A percentile compares a stretch with the other conserved stretches of the same genome.
These are phyloP conservation scores for Nilaparvata lugens DNA, from an alignment of 1,140 invertebrate species.

Conservation along the genomic window DNA sequence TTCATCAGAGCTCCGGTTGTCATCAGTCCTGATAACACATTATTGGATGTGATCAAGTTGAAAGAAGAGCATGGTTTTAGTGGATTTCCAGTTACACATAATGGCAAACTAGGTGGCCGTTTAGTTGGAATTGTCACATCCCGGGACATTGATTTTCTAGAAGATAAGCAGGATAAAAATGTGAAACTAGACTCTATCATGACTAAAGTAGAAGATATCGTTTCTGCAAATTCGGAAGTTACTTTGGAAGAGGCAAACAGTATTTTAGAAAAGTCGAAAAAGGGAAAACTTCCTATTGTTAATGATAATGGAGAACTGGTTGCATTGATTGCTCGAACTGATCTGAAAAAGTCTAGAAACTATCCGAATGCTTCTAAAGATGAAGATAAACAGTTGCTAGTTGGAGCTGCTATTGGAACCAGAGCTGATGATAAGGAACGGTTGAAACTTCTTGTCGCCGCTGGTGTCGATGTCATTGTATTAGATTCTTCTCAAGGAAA, in stretches of 20 bases:
- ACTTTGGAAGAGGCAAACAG: constrained; percentile 88
- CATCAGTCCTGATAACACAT: constrained; percentile 71
- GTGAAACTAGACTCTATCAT: constrained; percentile 64
- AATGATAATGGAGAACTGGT: constrained; percentile 86
- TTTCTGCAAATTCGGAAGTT: constrained; percentile 80
- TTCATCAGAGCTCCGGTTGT: constrained; percentile 95
- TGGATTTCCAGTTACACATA: constrained; percentile 92
- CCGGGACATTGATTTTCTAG: constrained; percentile 93
- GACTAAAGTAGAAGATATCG: constrained; percentile 79
- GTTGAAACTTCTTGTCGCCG: constrained; percentile 65
- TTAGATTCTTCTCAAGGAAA: constrained; percentile 98
- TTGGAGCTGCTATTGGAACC: constrained; percentile 95
- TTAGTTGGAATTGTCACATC: constrained; percentile 96
- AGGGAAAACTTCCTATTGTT: constrained; percentile 93
- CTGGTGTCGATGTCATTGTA: constrained; percentile 97
- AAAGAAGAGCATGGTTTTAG: constrained; percentile 93
- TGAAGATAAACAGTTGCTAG: constrained; percentile 92
- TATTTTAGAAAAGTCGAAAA: constrained; percentile 93
- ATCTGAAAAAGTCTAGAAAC: constrained; percentile 94
- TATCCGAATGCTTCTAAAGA: constrained; percentile 97
- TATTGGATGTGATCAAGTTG: constrained; percentile 79
- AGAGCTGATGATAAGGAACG: constrained; percentile 72
- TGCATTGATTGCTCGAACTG: constrained; percentile 92
- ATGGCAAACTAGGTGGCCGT: constrained; percentile 86
- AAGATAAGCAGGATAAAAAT: constrained; percentile 46